phyloP scores from a whole-genome alignment of 2,888 invertebrate genomes.

The Xanthostigma xanthostigma region DNA sequence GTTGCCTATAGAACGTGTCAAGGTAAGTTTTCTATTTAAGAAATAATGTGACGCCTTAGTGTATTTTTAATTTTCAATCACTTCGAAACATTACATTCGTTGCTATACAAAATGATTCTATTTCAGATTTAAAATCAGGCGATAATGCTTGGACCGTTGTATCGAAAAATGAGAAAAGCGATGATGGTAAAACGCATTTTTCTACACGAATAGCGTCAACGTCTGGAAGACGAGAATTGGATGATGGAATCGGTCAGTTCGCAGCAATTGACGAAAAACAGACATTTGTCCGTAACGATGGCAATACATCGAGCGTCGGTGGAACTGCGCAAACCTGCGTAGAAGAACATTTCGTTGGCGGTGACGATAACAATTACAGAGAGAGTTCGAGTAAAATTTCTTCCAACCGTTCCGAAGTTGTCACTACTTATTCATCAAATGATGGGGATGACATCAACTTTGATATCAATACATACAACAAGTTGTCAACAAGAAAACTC shows the following conservation, averaged over 20 bases:
- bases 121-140: slow-evolving; percentile 22
- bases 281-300: slow-evolving; percentile 35
- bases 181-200: slow-evolving; percentile 47
- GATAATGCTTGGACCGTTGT: slow-evolving; percentile 49
- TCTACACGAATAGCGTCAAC: slow-evolving; percentile 45
- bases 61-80: too few relatives aligned
- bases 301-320: slow-evolving; percentile 33
- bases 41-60: too few relatives aligned
- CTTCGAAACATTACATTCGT: too few relatives aligned
- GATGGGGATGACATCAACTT: too few relatives aligned
- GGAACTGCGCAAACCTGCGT: slow-evolving; percentile 32
- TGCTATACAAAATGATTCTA: not conserved
- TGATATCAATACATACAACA: too few relatives aligned
- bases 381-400: slow-evolving; percentile 22
- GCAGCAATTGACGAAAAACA: slow-evolving; percentile 46
- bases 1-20: slow-evolving; percentile 23
- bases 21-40: slow-evolving; percentile 23
- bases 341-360: slow-evolving; percentile 33
- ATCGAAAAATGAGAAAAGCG: slow-evolving; percentile 42
- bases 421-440: slow-evolving; percentile 17
- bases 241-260: slow-evolving; percentile 48
- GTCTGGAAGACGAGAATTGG: slow-evolving; percentile 45
- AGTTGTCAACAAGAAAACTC: slow-evolving; percentile 10
- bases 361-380: slow-evolving; percentile 32
- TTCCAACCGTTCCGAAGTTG: slow-evolving; percentile 22